Evolutionary conservation across 1,140 invertebrate species (phyloP).

Genomic region (Diabrotica undecimpunctata): DNA sequence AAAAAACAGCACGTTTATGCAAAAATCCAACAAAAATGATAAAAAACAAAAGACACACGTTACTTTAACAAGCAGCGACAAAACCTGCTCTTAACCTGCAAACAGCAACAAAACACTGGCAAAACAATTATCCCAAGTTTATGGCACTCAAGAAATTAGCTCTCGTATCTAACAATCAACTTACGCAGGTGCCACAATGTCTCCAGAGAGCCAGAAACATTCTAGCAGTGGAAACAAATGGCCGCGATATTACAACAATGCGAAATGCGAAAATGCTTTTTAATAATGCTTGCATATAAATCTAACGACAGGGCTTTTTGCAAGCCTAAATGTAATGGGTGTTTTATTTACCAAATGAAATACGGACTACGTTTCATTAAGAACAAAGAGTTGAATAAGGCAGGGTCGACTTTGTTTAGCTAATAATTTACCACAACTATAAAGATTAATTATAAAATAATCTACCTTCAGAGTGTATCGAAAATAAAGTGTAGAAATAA

Average conservation of each 20-base stretch:
- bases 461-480: too few species aligned
- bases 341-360: constrained; percentile 3
- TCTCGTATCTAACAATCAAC: background rate
- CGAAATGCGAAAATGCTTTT: constrained; percentile 2
- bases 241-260: background rate
- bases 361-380: background rate
- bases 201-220: background rate
- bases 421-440: too few species aligned
- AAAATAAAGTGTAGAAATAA: too few species aligned
- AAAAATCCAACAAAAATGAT: too few species aligned
- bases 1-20: too few species aligned
- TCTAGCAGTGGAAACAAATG: background rate
- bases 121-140: background rate
- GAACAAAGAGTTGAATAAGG: background rate
- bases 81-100: too few species aligned
- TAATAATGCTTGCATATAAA: constrained; percentile 1
- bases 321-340: background rate
- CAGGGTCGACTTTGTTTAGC: background rate
- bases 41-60: too few species aligned
- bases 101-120: too few species aligned
- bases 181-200: background rate
- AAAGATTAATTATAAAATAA: too few species aligned
- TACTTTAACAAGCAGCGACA: background rate
- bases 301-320: background rate
- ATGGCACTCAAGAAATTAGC: constrained; percentile 2